Evolutionary conservation across 2,113 vertebrate species (phyloP), one percentile per base, ranked within the genome.

Genomic region (Patagioenas fasciata): DNA sequence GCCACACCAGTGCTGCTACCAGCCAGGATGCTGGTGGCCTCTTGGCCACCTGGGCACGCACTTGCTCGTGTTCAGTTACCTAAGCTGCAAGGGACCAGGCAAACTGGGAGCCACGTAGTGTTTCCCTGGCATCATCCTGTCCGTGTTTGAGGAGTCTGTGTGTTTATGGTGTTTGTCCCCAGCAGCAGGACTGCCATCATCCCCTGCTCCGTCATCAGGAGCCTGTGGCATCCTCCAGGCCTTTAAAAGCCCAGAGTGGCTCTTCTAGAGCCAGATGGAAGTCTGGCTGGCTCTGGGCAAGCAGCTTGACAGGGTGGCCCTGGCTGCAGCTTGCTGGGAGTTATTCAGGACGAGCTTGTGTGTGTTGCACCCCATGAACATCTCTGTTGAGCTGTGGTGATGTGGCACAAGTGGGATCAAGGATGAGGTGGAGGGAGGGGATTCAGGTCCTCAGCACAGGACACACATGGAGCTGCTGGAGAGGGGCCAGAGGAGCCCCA

Each of bases 81-180:
- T 44, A 17, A 44, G 42, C 42, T 44, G 42, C 15, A 21, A 38
- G 61, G 34, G 69, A 34, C 42, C 28, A 26, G 48, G 50, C 23
- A 26, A 51, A 18, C 34, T 62, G 56, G 36, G 42, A 80, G 67
- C 67, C 12, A 2, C 0, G 3, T 25, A 2, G 21, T 8, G 4
- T 82, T n/a, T n/a, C 71, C 28, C 19, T n/a, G 53, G 29, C 15
- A 14, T 28, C 1, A 0, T 25, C 18, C 17, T 84, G 18, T 6
- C 69, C 1, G 0, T 70, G 23, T 67, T 38, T 6, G 40, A 31
- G 54, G 19, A 20, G 23, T 36, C 21, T 48, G 72, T 0, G 0
- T 10, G 13, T 24, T 26, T 47, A 1, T 10, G 9, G 17, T 7
- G 38, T 36, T 79, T 50, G 25, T 36, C 15, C 18, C 21, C 40